Percentiles rank a stretch among this genome's conserved stretches.
These are phyloP conservation scores for Poecilia gillii DNA, from an alignment of 2,797 vertebrate species.

Conservation along the genomic window DNA sequence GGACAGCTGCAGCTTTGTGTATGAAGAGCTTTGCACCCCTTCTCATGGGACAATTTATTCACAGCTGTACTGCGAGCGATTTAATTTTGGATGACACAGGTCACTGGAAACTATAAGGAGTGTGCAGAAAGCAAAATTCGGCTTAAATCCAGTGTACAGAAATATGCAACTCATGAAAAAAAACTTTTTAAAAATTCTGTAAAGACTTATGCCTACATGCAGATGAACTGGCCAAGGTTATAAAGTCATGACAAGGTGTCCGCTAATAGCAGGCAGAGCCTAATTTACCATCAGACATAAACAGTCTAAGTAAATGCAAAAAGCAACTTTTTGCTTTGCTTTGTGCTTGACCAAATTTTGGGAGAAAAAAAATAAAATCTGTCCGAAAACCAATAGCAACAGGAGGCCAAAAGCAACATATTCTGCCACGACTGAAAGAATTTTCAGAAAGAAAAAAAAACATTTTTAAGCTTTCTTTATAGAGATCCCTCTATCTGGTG, in stretches of 20 bases:
- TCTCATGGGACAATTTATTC: slow-evolving; percentile 44
- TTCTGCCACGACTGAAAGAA: background rate
- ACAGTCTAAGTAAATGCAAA: background rate
- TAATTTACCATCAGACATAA: background rate
- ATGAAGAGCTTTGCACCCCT: slow-evolving; percentile 12
- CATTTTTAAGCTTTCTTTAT: background rate
- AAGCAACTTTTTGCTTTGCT: background rate
- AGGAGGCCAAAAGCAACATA: background rate
- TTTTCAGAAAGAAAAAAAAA: background rate
- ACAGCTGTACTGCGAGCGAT: slow-evolving; percentile 30
- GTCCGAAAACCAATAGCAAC: background rate
- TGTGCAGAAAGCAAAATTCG: slow-evolving; percentile 12
- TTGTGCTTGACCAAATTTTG: background rate
- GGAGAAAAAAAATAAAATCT: background rate
- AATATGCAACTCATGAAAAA: slow-evolving; percentile 19
- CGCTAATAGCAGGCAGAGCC: background rate
- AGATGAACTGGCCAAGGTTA: background rate
- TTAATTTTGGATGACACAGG: slow-evolving; percentile 32
- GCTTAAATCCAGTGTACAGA: slow-evolving; percentile 26
- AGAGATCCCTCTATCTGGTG: background rate
- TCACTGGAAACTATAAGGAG: slow-evolving; percentile 48
- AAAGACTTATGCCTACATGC: background rate
- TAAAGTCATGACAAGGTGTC: background rate
- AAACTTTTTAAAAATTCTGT: slow-evolving; percentile 30
- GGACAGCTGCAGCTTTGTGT: slow-evolving; percentile 66